phyloP scores from a whole-genome alignment of 1,140 invertebrate genomes.

The Drosophila aff. region DNA sequence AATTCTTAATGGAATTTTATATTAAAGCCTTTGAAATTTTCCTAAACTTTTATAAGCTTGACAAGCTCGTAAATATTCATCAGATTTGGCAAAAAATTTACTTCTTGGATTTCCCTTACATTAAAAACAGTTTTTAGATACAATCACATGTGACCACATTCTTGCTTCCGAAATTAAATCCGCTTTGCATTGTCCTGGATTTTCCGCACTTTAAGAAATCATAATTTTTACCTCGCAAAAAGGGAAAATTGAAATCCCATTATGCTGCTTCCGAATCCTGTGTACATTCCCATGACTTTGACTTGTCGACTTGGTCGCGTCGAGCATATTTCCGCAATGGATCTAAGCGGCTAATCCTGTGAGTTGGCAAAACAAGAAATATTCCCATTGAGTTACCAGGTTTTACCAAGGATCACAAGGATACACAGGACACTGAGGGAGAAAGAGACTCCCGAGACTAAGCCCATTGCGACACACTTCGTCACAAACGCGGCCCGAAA shows the following conservation, averaged over 20 bases:
- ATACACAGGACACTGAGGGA: neutral
- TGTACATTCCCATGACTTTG: constrained; percentile 46
- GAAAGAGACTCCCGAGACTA: neutral
- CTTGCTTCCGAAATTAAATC: neutral
- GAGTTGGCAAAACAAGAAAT: constrained; percentile 29
- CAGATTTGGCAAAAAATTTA: too few relatives aligned
- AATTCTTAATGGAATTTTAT: too few relatives aligned
- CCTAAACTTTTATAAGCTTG: too few relatives aligned
- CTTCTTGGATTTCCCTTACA: neutral
- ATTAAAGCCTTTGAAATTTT: too few relatives aligned
- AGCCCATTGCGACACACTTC: constrained; percentile 50
- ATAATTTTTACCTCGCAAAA: neutral
- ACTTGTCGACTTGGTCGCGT: constrained; percentile 40
- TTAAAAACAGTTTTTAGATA: neutral
- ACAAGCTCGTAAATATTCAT: too few relatives aligned
- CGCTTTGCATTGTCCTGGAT: neutral
- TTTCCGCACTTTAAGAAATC: constrained; percentile 30
- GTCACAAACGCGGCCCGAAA: constrained; percentile 27
- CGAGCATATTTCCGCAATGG: constrained; percentile 38
- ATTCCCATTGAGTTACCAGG: constrained; percentile 37
- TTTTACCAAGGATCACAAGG: constrained; percentile 29
- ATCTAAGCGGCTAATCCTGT: constrained; percentile 38
- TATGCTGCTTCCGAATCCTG: constrained; percentile 38
- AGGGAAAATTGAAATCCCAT: constrained; percentile 21
- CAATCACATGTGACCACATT: neutral